Evolutionary conservation across 2,113 vertebrate species (phyloP).

Genomic region (Fukomys damarensis): DNA sequence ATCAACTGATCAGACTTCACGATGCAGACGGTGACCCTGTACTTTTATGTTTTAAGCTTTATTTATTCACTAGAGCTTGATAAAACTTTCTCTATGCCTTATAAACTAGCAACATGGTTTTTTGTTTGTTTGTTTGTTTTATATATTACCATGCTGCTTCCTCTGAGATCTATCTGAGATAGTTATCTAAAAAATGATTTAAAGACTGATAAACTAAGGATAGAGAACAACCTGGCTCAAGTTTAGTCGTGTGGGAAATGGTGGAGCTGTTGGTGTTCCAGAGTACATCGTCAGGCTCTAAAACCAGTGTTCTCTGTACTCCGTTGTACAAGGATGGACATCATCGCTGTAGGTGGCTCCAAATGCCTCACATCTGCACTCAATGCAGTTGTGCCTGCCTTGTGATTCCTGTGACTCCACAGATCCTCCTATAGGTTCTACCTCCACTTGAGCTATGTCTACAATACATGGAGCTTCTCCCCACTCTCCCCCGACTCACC

Average conservation of each 20-base stretch:
- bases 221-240: not conserved
- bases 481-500: not conserved
- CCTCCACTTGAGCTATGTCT: not conserved
- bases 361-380: not conserved
- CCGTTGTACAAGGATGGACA: not conserved
- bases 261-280: not conserved
- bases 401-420: not conserved
- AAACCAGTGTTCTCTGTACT: not conserved
- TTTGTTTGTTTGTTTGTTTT: not conserved
- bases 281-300: not conserved
- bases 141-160: not conserved
- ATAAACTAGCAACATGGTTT: not conserved
- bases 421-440: not conserved
- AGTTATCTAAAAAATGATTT: not conserved
- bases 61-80: not conserved
- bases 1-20: not conserved
- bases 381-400: not conserved
- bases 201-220: not conserved
- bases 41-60: not conserved
- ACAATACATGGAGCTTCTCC: not conserved
- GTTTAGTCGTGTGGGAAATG: not conserved
- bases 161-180: not conserved
- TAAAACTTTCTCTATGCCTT: not conserved
- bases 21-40: not conserved
- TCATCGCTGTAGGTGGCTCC: accelerated